Evolutionary conservation across 2,888 invertebrate genomes (phyloP).

Genomic region (Omphaloscelis lunosa): DNA sequence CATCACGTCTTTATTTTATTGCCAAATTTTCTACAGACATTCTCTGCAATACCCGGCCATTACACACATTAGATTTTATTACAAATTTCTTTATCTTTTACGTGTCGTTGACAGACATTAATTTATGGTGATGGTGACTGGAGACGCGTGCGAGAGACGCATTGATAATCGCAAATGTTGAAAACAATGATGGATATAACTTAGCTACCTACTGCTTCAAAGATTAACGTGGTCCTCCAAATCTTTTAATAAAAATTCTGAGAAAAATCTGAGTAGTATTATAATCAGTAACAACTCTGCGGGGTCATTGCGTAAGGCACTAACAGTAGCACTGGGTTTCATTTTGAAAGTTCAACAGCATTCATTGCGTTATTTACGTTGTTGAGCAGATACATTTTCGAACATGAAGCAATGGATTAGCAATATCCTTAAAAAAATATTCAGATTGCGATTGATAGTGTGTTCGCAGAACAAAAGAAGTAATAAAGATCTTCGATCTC

Average conservation of each 20-base stretch:
- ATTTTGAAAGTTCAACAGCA: too few species aligned
- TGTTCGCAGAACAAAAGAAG: neutral
- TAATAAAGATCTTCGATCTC: constrained; percentile 2
- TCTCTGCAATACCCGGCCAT: constrained; percentile 27
- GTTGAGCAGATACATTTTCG: too few species aligned
- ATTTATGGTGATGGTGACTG: constrained; percentile 12
- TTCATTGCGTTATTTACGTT: too few species aligned
- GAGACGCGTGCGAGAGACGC: neutral
- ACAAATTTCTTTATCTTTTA: constrained; percentile 30
- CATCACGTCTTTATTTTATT: constrained; percentile 29
- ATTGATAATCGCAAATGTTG: neutral
- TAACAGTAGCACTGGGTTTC: too few species aligned
- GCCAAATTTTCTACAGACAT: constrained; percentile 3
- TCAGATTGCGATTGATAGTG: too few species aligned
- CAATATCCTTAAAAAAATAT: too few species aligned
- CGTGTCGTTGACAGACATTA: constrained; percentile 7
- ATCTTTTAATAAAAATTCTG: neutral
- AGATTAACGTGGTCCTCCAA: neutral
- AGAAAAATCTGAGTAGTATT: too few species aligned
- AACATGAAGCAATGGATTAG: too few species aligned
- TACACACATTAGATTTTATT: constrained; percentile 11
- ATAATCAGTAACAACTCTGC: neutral
- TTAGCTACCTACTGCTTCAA: neutral
- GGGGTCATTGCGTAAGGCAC: too few species aligned
- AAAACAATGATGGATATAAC: neutral